phyloP scores from a whole-genome alignment of 1,140 invertebrate species.

The Cydia splendana region DNA sequence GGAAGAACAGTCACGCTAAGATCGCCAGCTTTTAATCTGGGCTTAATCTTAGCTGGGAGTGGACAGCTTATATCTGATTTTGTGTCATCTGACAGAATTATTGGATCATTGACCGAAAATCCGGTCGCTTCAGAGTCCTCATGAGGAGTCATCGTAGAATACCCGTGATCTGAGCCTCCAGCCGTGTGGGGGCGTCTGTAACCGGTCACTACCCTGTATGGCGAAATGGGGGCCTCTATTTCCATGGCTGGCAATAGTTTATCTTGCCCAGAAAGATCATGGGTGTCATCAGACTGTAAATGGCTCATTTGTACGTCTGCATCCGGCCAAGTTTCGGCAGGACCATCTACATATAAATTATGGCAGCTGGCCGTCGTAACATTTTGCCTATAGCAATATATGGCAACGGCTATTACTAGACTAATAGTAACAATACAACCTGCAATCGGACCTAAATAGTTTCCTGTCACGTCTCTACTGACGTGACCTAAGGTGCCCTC shows the following conservation, averaged over 20 bases:
- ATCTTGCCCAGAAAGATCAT: conserved; percentile 80
- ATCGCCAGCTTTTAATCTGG: conserved; percentile 71
- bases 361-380: conserved; percentile 77
- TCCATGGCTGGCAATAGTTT: conserved; percentile 81
- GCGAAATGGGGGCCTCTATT: conserved; percentile 87
- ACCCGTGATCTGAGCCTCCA: conserved; percentile 95
- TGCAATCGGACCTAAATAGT: conserved; percentile 83
- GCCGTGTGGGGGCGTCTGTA: conserved; percentile 90
- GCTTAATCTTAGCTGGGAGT: conserved; percentile 81
- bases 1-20: conserved; percentile 76
- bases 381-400: conserved; percentile 84
- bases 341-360: conserved; percentile 79
- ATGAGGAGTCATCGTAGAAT: conserved; percentile 96
- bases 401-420: conserved; percentile 82
- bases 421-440: conserved; percentile 83
- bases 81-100: conserved; percentile 81
- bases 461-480: conserved; percentile 77
- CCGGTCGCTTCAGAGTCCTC: conserved; percentile 91
- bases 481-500: conserved; percentile 82
- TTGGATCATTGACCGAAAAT: conserved; percentile 84
- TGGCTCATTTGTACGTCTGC: conserved; percentile 74
- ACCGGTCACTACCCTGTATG: conserved; percentile 91
- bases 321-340: conserved; percentile 77
- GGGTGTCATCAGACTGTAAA: conserved; percentile 71
- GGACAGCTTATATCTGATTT: conserved; percentile 83